Conservation (phyloP, 2,113 vertebrate genomes). For the Brienomyrus longianalis region DNA sequence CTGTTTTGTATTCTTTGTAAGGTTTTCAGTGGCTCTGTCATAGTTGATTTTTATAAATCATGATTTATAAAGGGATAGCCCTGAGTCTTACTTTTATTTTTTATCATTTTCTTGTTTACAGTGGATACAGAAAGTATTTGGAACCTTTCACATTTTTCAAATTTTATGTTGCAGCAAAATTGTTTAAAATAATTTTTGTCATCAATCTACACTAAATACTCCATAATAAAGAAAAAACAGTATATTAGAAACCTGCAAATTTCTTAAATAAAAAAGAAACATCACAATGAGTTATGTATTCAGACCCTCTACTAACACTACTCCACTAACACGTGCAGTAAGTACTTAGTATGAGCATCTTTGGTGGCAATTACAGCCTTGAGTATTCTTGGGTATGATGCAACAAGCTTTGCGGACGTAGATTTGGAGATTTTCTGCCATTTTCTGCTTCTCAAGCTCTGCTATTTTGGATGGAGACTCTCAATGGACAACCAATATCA, state of each 20-base stretch:
- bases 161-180: neutral
- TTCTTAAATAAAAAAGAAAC: neutral
- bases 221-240: neutral
- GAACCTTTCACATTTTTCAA: neutral
- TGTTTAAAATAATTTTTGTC: neutral
- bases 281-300: neutral
- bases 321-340: no score
- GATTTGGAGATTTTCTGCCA: neutral
- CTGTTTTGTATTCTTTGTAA: constrained; percentile 66
- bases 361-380: neutral
- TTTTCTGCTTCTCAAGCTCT: neutral
- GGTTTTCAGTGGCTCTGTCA: constrained; percentile 70
- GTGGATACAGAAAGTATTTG: neutral
- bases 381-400: neutral
- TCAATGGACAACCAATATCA: neutral
- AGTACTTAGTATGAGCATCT: neutral
- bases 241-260: neutral
- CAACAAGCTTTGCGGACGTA: neutral
- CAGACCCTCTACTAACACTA: neutral
- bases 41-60: constrained; percentile 78
- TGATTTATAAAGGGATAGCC: constrained; percentile 60
- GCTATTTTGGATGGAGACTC: neutral
- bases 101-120: neutral
- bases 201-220: neutral
- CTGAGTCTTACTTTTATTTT: constrained; percentile 44